These are phyloP conservation scores for Criorhina ranunculi DNA, from an alignment of 2,888 invertebrate genomes.

Conservation along the genomic window DNA sequence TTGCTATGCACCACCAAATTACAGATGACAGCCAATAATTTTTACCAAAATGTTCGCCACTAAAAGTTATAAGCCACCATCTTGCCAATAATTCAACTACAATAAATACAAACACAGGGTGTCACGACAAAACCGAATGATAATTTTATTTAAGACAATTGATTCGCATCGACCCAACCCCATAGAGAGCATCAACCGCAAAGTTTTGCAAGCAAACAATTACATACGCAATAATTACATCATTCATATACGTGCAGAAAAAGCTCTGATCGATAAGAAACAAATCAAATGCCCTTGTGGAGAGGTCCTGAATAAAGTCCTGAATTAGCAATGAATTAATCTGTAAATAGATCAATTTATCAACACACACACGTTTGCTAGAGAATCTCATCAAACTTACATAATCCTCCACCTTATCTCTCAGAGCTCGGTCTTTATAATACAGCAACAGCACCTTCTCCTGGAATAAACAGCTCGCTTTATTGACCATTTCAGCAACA, in stretches of 20 bases:
- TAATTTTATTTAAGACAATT: too few species aligned
- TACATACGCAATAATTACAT: not conserved
- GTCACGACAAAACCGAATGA: too few species aligned
- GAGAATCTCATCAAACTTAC: not conserved
- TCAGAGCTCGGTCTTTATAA: not conserved
- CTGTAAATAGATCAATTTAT: not conserved
- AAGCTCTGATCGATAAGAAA: not conserved
- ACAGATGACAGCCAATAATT: too few species aligned
- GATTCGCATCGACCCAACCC: too few species aligned
- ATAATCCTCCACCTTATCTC: not conserved
- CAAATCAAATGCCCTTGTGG: not conserved
- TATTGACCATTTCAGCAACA: not conserved
- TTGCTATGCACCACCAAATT: too few species aligned
- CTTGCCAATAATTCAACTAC: too few species aligned
- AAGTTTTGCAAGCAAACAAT: not conserved
- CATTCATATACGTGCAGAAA: not conserved
- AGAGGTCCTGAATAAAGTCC: not conserved
- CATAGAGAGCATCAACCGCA: not conserved
- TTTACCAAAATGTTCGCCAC: too few species aligned
- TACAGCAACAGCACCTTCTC: not conserved
- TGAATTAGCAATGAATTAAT: slow-evolving; percentile 4
- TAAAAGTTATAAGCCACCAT: too few species aligned
- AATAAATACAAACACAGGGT: too few species aligned
- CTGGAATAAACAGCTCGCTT: not conserved
- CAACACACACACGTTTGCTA: not conserved